Percentiles rank a stretch among this genome's conserved stretches.
Conservation (phyloP, 2,797 vertebrate genomes). For the Lycodopsis pacificus region DNA sequence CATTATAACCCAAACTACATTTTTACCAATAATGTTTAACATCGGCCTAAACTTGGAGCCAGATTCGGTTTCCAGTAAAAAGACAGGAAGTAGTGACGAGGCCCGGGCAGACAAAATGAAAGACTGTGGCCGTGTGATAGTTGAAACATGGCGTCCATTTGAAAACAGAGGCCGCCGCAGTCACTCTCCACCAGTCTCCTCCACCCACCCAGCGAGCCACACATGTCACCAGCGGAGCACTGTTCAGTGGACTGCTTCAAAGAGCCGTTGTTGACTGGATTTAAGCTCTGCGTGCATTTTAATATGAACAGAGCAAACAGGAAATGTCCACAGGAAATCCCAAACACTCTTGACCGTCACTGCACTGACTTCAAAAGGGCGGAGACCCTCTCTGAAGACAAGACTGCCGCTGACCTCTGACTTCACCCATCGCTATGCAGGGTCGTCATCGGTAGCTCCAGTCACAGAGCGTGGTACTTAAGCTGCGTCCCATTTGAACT, state of each 20-base stretch:
- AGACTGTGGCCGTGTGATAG: constrained; percentile 34
- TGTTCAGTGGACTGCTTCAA: constrained; percentile 48
- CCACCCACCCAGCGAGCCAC: constrained; percentile 67
- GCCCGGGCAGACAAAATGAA: constrained; percentile 33
- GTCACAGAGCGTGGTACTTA: background rate
- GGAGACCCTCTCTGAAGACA: constrained; percentile 20
- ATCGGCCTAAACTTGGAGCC: background rate
- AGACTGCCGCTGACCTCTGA: constrained; percentile 3
- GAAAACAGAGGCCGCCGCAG: constrained; percentile 52
- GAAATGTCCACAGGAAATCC: constrained; percentile 33
- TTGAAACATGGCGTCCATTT: constrained; percentile 44
- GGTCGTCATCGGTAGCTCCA: constrained; percentile 9
- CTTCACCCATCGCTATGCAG: background rate
- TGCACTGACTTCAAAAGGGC: constrained; percentile 35
- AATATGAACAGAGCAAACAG: constrained; percentile 56
- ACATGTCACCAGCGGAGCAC: constrained; percentile 58
- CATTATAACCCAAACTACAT: background rate
- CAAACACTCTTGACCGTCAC: constrained; percentile 10
- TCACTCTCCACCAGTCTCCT: constrained; percentile 58
- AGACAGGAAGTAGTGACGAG: background rate
- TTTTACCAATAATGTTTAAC: background rate
- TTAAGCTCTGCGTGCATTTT: constrained; percentile 52
- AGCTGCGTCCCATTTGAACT: background rate
- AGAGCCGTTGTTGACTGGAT: constrained; percentile 58
- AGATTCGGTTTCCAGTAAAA: constrained; percentile 13